Percentiles rank a stretch among this genome's conserved stretches.
phyloP scores from a whole-genome alignment of 2,797 vertebrate species.

The Danio jaintianensis region DNA sequence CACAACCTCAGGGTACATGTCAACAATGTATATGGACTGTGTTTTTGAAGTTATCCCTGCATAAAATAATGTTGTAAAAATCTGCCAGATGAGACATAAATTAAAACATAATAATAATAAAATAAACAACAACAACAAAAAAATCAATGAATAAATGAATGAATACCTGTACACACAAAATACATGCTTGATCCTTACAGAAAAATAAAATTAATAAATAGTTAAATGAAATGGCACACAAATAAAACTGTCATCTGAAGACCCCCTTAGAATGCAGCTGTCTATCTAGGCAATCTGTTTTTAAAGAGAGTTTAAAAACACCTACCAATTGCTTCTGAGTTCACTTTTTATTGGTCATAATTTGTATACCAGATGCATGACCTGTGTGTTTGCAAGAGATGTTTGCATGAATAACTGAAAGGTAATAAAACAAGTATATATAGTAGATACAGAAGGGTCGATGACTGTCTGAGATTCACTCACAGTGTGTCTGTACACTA shows the following conservation, averaged over 20 bases:
- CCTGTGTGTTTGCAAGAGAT: constrained; percentile 1
- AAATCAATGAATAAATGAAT: too few relatives aligned
- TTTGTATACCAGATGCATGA: neutral
- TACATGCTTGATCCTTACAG: too few relatives aligned
- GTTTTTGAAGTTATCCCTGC: too few relatives aligned
- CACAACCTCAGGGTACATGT: too few relatives aligned
- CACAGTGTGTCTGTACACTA: constrained; percentile 22
- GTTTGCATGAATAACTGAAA: neutral
- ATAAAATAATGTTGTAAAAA: too few relatives aligned
- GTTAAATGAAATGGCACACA: neutral
- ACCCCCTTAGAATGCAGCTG: neutral
- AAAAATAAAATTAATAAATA: too few relatives aligned
- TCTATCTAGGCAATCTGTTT: neutral
- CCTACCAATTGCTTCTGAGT: neutral
- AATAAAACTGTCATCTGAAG: too few relatives aligned
- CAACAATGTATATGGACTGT: too few relatives aligned
- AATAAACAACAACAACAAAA: too few relatives aligned
- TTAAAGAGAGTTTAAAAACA: neutral
- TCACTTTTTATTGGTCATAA: neutral
- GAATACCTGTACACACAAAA: too few relatives aligned
- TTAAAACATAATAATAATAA: too few relatives aligned
- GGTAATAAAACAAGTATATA: constrained; percentile 1
- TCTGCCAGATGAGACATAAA: too few relatives aligned
- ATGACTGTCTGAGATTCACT: constrained; percentile 9
- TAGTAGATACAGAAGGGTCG: neutral